Base-by-base conservation (phyloP, 2,888 invertebrate species). In the Acholoe squamosa region DNA sequence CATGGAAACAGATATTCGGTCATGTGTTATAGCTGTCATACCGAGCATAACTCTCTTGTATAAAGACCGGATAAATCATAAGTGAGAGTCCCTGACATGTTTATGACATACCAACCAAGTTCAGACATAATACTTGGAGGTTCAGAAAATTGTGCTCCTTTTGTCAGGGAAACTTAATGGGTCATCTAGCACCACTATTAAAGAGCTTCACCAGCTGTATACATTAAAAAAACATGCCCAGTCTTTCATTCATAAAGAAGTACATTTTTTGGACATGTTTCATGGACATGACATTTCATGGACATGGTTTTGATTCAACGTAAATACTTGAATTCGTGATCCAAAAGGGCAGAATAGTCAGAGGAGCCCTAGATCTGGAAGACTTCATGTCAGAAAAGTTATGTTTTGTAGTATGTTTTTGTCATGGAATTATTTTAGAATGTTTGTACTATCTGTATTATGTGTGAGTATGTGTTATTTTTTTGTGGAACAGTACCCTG, bases 181-280 rank as follows among this genome's bases (percentile, higher is more conserved):
- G n/a, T 61, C 61, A 61, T 61, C 61, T 61, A 61, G 61, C 61
- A 61, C 61, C 61, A 61, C 61, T 61, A 61, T 61, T 61, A 19
- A 10, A 61, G 19, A 61, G 61, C 61, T 61, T 7, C 61, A 61
- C 61, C 61, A 61, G 3, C 61, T 61, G n/a, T 19, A 61, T 61
- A 61, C 61, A 61, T n/a, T n/a, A 61, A 12, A 61, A 54, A 61
- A 3, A n/a, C 61, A 19, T 61, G 14, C 22, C 61, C 61, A 19
- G 61, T n/a, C 61, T 19, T 61, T n/a, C 61, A 61, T 3, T 61
- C 12, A 7, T 43, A 3, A 61, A 61, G n/a, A 3, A 61, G 61
- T n/a, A n/a, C 7, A n/a, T n/a, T 61, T n/a, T 19, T 12, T 61
- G 3, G 61, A 61, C n/a, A n/a, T 61, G 19, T 61, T n/a, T 61